phyloP scores from a whole-genome alignment of 2,113 vertebrate genomes.

The Caretta caretta region DNA sequence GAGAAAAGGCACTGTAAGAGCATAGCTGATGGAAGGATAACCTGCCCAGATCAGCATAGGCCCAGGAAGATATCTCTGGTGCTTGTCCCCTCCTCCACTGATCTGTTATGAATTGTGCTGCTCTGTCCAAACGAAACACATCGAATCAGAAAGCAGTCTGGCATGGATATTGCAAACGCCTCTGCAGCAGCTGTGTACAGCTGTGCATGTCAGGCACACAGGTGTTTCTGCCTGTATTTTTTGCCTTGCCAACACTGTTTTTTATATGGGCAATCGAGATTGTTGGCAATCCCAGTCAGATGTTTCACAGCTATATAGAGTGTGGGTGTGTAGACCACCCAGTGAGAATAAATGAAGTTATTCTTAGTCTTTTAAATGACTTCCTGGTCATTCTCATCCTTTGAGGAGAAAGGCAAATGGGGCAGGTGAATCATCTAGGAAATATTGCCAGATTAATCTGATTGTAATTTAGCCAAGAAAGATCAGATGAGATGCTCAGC shows the following conservation, averaged over 20 bases:
- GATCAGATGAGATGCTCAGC: background rate
- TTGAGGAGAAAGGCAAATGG: slow-evolving; percentile 36
- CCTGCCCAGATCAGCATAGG: background rate
- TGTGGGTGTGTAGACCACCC: slow-evolving; percentile 58
- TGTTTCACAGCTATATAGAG: slow-evolving; percentile 19
- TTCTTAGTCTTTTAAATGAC: background rate
- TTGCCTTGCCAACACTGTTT: slow-evolving; percentile 24
- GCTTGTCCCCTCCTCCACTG: background rate
- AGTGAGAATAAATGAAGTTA: slow-evolving; percentile 55
- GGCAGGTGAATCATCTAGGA: slow-evolving; percentile 65
- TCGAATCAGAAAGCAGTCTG: background rate
- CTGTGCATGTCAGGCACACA: slow-evolving; percentile 18
- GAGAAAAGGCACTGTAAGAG: rapidly evolving
- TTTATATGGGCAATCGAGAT: slow-evolving; percentile 25
- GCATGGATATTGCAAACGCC: background rate
- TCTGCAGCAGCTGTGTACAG: background rate
- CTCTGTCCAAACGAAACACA: background rate
- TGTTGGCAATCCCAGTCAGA: slow-evolving; percentile 39
- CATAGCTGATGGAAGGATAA: background rate
- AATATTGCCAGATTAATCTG: slow-evolving; percentile 35
- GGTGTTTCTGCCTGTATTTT: slow-evolving; percentile 56
- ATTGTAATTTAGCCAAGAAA: slow-evolving; percentile 7
- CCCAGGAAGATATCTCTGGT: background rate
- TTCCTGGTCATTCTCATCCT: slow-evolving; percentile 25
- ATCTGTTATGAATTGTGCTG: background rate